Base-by-base conservation (phyloP, 2,113 vertebrate species). In the Gymnogyps californianus region DNA sequence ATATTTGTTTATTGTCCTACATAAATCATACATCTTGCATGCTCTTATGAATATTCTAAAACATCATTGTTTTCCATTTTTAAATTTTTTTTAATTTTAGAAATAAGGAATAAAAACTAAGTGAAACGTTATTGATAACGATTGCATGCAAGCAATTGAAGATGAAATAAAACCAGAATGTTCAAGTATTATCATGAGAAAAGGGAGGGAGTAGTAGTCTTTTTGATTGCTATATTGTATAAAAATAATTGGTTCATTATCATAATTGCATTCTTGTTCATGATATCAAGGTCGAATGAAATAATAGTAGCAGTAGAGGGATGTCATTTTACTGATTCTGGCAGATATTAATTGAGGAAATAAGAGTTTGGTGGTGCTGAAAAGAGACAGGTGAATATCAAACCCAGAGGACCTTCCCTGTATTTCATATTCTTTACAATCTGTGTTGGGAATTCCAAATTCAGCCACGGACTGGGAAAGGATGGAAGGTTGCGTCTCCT, bases 171-270 rank as follows among this genome's bases (percentile, higher is more conserved):
- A 94, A 36, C 51, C 25, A 47, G 76, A 77, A 90, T 59, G 82
- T 81, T 87, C 22, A 87, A 75, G 51, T 96, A 55, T 93, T 96
- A 57, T 66, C 52, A 58, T 91, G 59, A 97, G 90, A 74, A 95
- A 51, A 91, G 9, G 70, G 59, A 84, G 21, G 16, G 19, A 77
- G 4, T 72, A 5, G 16, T 91, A 67, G 42, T 72, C 26, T 91
- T 80, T 80, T 78, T 87, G 36, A 64, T 89, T 92, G 57, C 25
- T 83, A 6, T 87, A 82, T 62, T 90, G 47, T 70, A 36, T 77
- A 79, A 91, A 93, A 96, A 91, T 85, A 97, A 85, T 93, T 83
- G 70, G 62, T 81, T 95, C 59, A 69, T 96, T 88, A 75, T 55
- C 69, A 81, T 80, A 90, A 92, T 96, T 92, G 19, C 59, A 18